Conservation (phyloP, 1,140 invertebrate genomes). For the Penaeus chinensis region DNA sequence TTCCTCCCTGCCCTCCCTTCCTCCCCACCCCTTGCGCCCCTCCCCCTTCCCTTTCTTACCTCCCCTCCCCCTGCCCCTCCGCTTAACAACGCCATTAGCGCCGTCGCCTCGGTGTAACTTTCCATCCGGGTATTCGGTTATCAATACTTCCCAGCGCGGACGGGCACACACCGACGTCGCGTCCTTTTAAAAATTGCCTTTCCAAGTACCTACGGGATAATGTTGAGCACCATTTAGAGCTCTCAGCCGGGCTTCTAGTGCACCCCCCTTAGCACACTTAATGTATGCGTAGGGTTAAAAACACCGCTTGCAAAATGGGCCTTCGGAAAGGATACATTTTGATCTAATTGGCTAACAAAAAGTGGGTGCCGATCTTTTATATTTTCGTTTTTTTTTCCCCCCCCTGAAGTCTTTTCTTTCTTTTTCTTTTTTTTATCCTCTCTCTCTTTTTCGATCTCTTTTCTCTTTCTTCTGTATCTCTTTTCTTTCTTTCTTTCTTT, state of each 20-base stretch:
- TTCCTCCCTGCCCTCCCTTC: too few species aligned
- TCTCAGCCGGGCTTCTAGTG: background rate
- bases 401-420: too few species aligned
- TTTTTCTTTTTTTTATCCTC: too few species aligned
- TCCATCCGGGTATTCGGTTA: too few species aligned
- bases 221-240: conserved; percentile 40
- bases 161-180: too few species aligned
- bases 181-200: background rate
- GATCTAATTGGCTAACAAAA: conserved; percentile 55
- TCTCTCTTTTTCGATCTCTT: too few species aligned
- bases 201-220: conserved; percentile 31
- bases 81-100: background rate
- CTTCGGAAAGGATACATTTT: conserved; percentile 48
- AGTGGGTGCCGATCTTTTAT: conserved; percentile 28
- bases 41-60: too few species aligned
- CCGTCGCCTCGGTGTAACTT: too few species aligned
- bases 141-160: too few species aligned
- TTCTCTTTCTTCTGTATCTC: background rate
- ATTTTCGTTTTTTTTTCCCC: background rate
- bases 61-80: background rate
- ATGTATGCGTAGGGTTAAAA: conserved; percentile 33
- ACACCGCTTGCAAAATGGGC: conserved; percentile 21
- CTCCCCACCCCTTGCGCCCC: too few species aligned
- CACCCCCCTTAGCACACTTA: conserved; percentile 26
- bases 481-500: too few species aligned